These are phyloP conservation scores for Bombus waltoni DNA, from an alignment of 1,140 invertebrate genomes.

Conservation along the genomic window DNA sequence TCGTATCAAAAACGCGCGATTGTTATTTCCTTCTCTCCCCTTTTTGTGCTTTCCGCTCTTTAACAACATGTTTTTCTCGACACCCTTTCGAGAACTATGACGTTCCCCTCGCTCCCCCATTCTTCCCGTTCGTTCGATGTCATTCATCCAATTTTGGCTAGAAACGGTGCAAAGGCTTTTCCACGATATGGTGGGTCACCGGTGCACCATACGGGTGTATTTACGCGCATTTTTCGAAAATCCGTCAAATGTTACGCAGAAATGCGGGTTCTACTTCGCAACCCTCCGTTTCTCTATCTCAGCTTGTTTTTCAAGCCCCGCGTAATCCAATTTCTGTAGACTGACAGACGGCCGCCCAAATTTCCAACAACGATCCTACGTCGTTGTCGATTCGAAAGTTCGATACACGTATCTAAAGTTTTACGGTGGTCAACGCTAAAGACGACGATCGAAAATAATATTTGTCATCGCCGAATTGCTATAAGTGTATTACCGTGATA, in stretches of 20 bases:
- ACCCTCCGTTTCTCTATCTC: background rate
- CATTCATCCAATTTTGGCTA: constrained; percentile 61
- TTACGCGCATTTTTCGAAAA: constrained; percentile 80
- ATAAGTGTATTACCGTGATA: no score
- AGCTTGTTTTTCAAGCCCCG: constrained; percentile 68
- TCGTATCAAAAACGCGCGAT: background rate
- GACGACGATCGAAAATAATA: no score
- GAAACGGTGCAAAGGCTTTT: constrained; percentile 64
- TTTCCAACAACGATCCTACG: constrained; percentile 45
- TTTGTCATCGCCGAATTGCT: no score
- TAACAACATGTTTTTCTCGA: constrained; percentile 75
- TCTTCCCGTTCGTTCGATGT: constrained; percentile 36
- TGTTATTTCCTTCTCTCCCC: constrained; percentile 13
- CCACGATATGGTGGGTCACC: constrained; percentile 70
- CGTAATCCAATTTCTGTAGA: constrained; percentile 76
- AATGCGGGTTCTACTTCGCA: constrained; percentile 71
- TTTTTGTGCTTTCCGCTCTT: constrained; percentile 14
- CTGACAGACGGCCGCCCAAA: constrained; percentile 45
- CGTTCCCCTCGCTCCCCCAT: constrained; percentile 21
- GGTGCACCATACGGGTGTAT: constrained; percentile 80
- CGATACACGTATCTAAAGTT: background rate
- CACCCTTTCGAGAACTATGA: constrained; percentile 70
- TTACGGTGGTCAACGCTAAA: background rate
- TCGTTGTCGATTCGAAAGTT: background rate
- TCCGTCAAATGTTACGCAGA: constrained; percentile 74